Percentiles rank a stretch among this genome's conserved stretches.
phyloP scores from a whole-genome alignment of 2,797 vertebrate genomes.

The Typhlichthys subterraneus region DNA sequence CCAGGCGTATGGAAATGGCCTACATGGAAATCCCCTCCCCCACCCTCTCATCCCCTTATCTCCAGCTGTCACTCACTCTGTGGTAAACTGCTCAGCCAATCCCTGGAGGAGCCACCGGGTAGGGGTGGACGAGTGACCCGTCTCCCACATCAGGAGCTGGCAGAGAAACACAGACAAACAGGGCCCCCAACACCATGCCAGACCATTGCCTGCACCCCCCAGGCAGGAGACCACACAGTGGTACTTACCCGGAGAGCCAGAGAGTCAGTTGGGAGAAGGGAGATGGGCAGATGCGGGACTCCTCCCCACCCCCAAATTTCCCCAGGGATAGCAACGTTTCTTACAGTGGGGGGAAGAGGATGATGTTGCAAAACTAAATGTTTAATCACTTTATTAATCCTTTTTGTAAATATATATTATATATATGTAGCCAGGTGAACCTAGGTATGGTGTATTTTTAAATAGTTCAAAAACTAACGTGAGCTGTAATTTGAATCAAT shows the following conservation, averaged over 20 bases:
- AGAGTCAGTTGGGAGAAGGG: conserved; percentile 47
- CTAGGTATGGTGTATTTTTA: too few relatives aligned
- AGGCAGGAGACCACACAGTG: conserved; percentile 37
- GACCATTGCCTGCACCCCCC: conserved; percentile 48
- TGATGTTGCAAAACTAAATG: too few relatives aligned
- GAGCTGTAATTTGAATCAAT: too few relatives aligned
- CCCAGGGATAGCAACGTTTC: too few relatives aligned
- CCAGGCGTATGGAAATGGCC: conserved; percentile 22
- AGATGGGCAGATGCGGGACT: not conserved
- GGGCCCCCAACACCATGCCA: conserved; percentile 28
- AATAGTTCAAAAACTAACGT: too few relatives aligned
- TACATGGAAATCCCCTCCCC: not conserved
- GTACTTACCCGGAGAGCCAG: conserved; percentile 43
- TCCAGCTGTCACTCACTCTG: conserved; percentile 1
- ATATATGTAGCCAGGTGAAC: too few relatives aligned
- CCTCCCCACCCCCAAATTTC: too few relatives aligned
- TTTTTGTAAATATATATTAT: too few relatives aligned
- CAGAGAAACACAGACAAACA: conserved; percentile 40
- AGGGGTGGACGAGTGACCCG: conserved; percentile 41
- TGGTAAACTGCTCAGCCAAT: conserved; percentile 18
- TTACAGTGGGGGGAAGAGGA: conserved; percentile 1
- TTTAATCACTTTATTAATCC: too few relatives aligned
- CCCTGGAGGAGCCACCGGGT: conserved; percentile 17
- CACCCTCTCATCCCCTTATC: not conserved
- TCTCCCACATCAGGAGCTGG: conserved; percentile 51